These are phyloP conservation scores for Andrena cerasifolii DNA, from an alignment of 1,140 invertebrate species.

Conservation along the genomic window DNA sequence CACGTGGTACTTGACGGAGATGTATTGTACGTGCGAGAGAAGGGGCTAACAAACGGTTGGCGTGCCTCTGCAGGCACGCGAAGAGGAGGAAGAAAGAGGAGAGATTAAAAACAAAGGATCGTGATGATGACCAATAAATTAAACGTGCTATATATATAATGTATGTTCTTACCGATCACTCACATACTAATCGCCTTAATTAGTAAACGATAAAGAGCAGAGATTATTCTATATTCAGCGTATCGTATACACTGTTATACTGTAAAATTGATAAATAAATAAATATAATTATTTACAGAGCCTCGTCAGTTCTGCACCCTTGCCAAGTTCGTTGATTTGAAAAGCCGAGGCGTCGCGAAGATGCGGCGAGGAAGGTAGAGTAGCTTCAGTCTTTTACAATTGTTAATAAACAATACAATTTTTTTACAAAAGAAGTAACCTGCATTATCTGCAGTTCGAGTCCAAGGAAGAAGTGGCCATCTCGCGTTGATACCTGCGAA, in stretches of 20 bases:
- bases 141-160: constrained; percentile 78
- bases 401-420: no score
- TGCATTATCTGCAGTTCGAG: no score
- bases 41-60: constrained; percentile 24
- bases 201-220: constrained; percentile 73
- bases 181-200: constrained; percentile 80
- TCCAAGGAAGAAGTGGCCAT: no score
- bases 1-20: constrained; percentile 57
- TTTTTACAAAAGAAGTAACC: no score
- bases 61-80: constrained; percentile 3
- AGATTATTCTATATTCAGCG: constrained; percentile 78
- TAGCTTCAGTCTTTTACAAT: no score
- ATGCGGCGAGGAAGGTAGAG: no score
- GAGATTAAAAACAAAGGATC: constrained; percentile 56
- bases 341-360: no score
- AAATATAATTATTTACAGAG: constrained; percentile 79
- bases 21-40: constrained; percentile 44
- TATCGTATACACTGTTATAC: constrained; percentile 77
- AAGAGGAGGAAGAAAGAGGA: constrained; percentile 1
- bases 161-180: constrained; percentile 76
- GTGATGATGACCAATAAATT: constrained; percentile 73
- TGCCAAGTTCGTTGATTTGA: no score
- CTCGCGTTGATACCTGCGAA: no score
- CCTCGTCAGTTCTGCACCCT: background rate
- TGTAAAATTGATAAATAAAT: constrained; percentile 80